Evolutionary conservation across 2,113 vertebrate genomes (phyloP), one percentile per base, ranked within the genome.

Genomic region (Nycticebus coucang): DNA sequence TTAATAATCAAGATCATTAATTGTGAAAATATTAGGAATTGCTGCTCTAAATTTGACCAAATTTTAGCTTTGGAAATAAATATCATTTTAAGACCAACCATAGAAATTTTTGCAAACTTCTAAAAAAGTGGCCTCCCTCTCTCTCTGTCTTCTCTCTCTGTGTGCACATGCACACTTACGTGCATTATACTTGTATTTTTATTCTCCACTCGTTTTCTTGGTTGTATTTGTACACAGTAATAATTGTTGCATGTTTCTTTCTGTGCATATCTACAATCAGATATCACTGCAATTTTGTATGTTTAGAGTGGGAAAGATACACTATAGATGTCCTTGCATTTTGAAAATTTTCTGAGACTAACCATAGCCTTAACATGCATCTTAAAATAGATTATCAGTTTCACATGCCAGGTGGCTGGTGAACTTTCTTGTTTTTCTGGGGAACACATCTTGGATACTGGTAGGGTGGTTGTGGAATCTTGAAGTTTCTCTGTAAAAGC

Each of bases 81-180:
- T 33, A 74, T 26, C 9, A 57, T 5, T 82, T 57, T 21, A 35
- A 87, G n/a, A 85, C 71, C 69, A 87, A 4, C 2, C 7, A 7
- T 26, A 78, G 50, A 77, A 50, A 94, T 62, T 72, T 7, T 21
- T 69, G 11, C 5, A 55, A 12, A 50, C 59, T 64, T 87, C 78
- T 41, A 53, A 30, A 41, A 11, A 28, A 30, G 12, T 50, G 45
- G 28, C 1, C 7, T 53, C 1, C 53, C 57, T 30, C 2, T 33
- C 8, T 45, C 4, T 86, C 1, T n/a, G n/a, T 85, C 45, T 8
- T 37, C 4, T 50, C 1, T 62, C n/a, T 72, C 0, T 28, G 11
- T 71, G 22, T 18, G n/a, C 21, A 50, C 0, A 0, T 5, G 10
- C 0, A 8, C 7, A 15, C 11, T 28, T 3, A 12, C 11, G 4